Evolutionary conservation across 2,888 invertebrate genomes (phyloP).

Genomic region (Andrena flavipes): DNA sequence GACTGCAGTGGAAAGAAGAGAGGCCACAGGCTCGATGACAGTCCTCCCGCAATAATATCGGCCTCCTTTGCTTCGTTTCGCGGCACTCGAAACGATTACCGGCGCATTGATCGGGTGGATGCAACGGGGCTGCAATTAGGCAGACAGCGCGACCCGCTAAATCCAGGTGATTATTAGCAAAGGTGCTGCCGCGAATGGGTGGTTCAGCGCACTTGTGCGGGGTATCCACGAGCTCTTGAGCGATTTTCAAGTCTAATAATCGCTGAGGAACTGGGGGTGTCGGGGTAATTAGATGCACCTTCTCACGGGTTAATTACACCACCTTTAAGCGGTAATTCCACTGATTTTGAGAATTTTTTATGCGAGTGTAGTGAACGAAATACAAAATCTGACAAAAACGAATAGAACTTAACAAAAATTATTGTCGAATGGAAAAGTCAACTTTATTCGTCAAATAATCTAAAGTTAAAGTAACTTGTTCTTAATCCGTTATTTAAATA

Average conservation of each 20-base stretch:
- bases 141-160: background rate
- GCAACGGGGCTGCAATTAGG: conserved; percentile 12
- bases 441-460: too few species aligned
- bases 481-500: too few species aligned
- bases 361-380: too few species aligned
- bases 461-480: too few species aligned
- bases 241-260: background rate
- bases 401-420: too few species aligned
- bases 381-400: too few species aligned
- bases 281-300: background rate
- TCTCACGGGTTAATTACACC: background rate
- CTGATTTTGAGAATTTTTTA: too few species aligned
- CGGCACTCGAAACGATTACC: background rate
- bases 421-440: too few species aligned
- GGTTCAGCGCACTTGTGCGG: background rate
- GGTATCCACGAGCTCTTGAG: background rate
- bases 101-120: conserved; percentile 28
- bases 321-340: too few species aligned
- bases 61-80: conserved; percentile 7
- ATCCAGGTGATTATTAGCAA: conserved; percentile 25
- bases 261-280: background rate
- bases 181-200: background rate
- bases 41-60: conserved; percentile 23
- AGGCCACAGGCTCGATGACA: conserved; percentile 13
- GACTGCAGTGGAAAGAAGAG: conserved; percentile 10